Base-by-base conservation (phyloP, 2,797 vertebrate species). In the Bufotes viridis region DNA sequence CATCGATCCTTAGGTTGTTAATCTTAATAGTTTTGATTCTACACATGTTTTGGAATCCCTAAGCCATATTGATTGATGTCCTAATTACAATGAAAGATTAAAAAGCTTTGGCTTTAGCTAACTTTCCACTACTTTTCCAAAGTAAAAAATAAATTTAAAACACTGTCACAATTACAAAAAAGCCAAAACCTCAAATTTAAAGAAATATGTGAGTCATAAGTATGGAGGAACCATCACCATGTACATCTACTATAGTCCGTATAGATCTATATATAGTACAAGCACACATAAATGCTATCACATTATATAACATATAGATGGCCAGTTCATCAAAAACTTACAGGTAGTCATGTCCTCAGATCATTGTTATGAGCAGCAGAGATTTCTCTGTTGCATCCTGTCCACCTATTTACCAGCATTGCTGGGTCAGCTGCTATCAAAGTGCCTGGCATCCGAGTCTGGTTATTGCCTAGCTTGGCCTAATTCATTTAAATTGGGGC, bases 21-120 rank as follows among this genome's bases (percentile, higher is more conserved):
- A 55, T 78, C 75, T 55, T 55, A 55, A 78, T 22, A 84, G 72
- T 84, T 83, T 67, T 84, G 29, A 84, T 60, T 84, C 82, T 75
- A 61, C 53, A 42, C 82, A 67, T 42, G 72, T 76, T 76, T 63
- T 63, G 57, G 20, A 49, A 26, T 76, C 34, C 42, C 42, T 85
- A 63, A 76, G 58, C 83, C 72, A 29, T 85, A 85, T 76, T 53
- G 72, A 85, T 76, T 85, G 57, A 13, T 60, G 49, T 42, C 42
- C 58, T 51, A 85, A 85, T 85, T 78, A 76, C 72, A 78, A 85
- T 15, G 34, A 85, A 65, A 49, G 57, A 72, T 51, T 85, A 78
- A 85, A 78, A 42, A 60, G 53, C 57, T 61, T 61, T 65, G 58
- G 58, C 34, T 76, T 78, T 72, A 72, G 29, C 29, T 18, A 75